phyloP scores from a whole-genome alignment of 2,797 vertebrate genomes.

The Alcedo quadribrachys region DNA sequence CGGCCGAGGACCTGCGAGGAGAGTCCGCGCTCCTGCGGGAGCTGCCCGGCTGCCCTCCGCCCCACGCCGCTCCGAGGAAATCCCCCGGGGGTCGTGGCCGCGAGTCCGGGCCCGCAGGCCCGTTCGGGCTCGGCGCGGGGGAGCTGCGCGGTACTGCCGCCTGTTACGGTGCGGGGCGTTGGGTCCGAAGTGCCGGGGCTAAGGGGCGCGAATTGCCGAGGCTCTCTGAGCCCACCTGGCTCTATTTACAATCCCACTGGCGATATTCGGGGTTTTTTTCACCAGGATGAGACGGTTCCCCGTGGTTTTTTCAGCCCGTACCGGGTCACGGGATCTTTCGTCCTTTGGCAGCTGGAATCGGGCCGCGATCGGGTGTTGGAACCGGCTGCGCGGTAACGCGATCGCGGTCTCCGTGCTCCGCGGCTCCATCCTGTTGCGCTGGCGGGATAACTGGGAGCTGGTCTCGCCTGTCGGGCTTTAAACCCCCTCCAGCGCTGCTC shows the following conservation, averaged over 20 bases:
- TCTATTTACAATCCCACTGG: no score
- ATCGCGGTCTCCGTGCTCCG: fast-evolving
- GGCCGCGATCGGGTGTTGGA: neutral
- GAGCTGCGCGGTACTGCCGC: neutral
- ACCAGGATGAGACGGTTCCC: fast-evolving
- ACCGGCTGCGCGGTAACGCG: fast-evolving
- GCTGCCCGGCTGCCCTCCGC: no score
- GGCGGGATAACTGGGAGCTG: neutral
- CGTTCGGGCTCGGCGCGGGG: neutral
- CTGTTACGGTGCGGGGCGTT: neutral
- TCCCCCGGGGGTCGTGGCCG: neutral
- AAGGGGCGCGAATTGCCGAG: neutral
- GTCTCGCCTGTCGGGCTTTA: neutral
- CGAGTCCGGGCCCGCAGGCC: neutral
- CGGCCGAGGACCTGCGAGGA: neutral
- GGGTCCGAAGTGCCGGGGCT: no score
- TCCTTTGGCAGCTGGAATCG: no score
- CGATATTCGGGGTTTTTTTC: no score
- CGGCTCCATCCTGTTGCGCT: neutral
- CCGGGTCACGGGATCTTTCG: fast-evolving
- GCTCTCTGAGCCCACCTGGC: fast-evolving
- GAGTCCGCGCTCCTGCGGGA: no score
- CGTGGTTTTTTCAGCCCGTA: fast-evolving
- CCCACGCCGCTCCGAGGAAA: neutral
- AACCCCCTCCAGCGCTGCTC: fast-evolving